Evolutionary conservation across 2,888 invertebrate genomes (phyloP).

Genomic region (Cosmopolites sordidus): DNA sequence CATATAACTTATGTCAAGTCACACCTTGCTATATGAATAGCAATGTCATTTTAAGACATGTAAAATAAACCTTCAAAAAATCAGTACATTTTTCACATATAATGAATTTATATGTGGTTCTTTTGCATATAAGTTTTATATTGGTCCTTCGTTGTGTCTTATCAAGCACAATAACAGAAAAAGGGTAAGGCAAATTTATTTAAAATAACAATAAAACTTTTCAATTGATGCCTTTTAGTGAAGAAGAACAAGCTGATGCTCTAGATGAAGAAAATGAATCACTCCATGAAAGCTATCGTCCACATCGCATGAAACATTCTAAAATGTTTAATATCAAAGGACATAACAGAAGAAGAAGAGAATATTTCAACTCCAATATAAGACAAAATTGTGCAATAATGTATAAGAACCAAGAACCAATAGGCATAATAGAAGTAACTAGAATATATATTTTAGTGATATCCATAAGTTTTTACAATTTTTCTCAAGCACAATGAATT

Average conservation of each 20-base stretch:
- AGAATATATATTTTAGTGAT: too few species aligned
- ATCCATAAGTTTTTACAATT: too few species aligned
- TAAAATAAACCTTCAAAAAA: too few species aligned
- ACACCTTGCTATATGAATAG: too few species aligned
- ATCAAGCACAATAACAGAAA: not conserved
- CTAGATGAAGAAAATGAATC: constrained; percentile 15
- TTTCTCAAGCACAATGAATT: too few species aligned
- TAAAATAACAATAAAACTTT: not conserved
- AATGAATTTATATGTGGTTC: not conserved
- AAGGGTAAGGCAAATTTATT: not conserved
- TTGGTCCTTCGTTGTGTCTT: not conserved
- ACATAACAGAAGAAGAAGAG: constrained; percentile 9
- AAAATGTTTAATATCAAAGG: constrained; percentile 15
- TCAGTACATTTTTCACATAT: too few species aligned
- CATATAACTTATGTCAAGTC: too few species aligned
- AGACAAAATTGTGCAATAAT: constrained; percentile 33
- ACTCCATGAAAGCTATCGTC: constrained; percentile 26
- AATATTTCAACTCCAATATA: not conserved
- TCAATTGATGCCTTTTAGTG: constrained; percentile 6
- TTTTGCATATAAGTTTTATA: not conserved
- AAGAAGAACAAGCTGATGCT: constrained; percentile 4
- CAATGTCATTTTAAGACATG: too few species aligned
- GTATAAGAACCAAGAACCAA: constrained; percentile 35
- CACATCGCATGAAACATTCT: constrained; percentile 19
- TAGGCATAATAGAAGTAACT: constrained; percentile 37